These are phyloP conservation scores for Butorides virescens DNA, from an alignment of 2,113 vertebrate species.

Conservation along the genomic window DNA sequence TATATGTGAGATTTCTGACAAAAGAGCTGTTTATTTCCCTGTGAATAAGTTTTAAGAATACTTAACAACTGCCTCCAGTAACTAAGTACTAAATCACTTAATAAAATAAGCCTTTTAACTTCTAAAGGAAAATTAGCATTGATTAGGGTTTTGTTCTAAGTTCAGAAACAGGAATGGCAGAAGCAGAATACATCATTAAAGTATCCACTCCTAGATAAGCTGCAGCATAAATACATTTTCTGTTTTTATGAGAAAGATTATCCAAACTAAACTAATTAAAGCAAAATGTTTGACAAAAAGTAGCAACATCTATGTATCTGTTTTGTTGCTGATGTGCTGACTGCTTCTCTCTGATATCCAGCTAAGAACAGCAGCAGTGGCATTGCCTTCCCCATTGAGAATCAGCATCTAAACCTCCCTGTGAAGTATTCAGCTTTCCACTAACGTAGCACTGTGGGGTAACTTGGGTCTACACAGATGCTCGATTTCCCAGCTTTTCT, in stretches of 20 bases:
- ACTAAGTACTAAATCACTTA: not conserved
- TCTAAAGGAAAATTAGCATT: not conserved
- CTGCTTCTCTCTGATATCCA: not conserved
- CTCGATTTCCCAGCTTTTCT: not conserved
- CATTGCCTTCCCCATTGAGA: not conserved
- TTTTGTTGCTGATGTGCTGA: slow-evolving; percentile 24
- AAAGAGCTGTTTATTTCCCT: not conserved
- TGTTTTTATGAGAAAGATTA: not conserved
- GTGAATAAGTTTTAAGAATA: not conserved
- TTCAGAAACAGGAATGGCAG: not conserved
- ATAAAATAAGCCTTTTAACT: not conserved
- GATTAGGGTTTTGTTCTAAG: not conserved
- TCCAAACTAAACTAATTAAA: slow-evolving; percentile 18
- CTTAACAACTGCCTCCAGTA: not conserved
- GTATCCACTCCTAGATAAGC: not conserved
- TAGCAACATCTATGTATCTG: not conserved
- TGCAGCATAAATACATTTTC: slow-evolving; percentile 8
- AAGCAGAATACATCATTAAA: slow-evolving; percentile 1
- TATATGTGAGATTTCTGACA: not conserved
- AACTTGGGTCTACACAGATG: not conserved
- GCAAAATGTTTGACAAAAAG: not conserved
- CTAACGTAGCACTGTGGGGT: not conserved
- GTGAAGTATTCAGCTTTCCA: not conserved
- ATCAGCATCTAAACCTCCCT: not conserved
- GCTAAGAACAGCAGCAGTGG: not conserved